Evolutionary conservation across 2,888 invertebrate species (phyloP), one percentile per base, ranked within the genome.

Genomic region (Pollenia griseotomentosa): DNA sequence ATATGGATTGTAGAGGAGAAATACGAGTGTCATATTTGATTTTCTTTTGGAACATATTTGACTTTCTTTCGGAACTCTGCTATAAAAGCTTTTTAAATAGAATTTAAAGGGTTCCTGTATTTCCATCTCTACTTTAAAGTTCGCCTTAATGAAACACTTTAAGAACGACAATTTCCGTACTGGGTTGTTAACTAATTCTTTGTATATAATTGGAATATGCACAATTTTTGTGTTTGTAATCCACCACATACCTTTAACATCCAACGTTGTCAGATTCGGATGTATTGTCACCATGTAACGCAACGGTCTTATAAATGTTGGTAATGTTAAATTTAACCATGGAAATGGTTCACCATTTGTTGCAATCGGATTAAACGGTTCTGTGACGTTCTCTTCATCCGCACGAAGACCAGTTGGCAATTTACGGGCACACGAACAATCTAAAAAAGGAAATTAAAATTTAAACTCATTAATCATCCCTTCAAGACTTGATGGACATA

Each of bases 211-310:
- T 33, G 1, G 4, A 33, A 33, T 33, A 6, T 33, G 6, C 0
- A 6, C 33, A 33, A 33, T 6, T 33, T 33, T 33, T 4, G 33
- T 33, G 33, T 33, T 33, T 33, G 33, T 33, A 33, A 33, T 33
- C 16, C 14, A 9, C 12, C 11, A 55, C 89, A 85, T 94, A 96
- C 98, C 99, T 95, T 96, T 96, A 74, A 98, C 96, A 93, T 97
- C 97, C 75, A 97, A 95, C 19, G 97, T 97, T 65, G 98, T 97
- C 80, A 99, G 94, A 93, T 99, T 98, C 10, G 99, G 98, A 94
- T 98, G 98, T 90, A 99, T 96, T 93, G 97, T 97, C 81, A 99
- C 95, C 91, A 96, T 96, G 92, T 99, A 99, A 89, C 97, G 96
- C 89, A 96, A 95, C 14, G 98, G 98, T 91, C 96, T 95, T 59